phyloP scores from a whole-genome alignment of 1,140 invertebrate genomes.

The Caenorhabditis latens region DNA sequence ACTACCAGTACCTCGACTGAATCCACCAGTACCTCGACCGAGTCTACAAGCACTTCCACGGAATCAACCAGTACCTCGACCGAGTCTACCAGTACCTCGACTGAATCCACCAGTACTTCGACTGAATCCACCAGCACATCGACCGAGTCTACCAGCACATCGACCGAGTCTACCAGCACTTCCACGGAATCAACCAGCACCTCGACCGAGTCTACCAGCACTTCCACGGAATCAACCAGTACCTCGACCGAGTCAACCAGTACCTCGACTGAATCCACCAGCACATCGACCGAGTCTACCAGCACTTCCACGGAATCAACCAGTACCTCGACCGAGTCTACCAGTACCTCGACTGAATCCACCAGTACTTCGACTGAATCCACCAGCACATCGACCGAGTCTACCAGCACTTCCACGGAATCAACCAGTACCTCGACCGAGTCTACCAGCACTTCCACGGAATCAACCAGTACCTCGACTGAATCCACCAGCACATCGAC shows the following conservation, averaged over 20 bases:
- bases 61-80: background rate
- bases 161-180: background rate
- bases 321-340: conserved; percentile 2
- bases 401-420: conserved; percentile 8
- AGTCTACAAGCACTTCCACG: background rate
- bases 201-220: background rate
- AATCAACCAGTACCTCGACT: background rate
- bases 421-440: background rate
- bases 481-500: background rate
- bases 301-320: background rate
- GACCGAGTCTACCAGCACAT: background rate
- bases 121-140: background rate
- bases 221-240: background rate
- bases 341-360: background rate
- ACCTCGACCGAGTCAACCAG: background rate
- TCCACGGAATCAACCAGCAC: background rate
- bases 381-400: background rate
- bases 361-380: background rate
- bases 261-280: background rate
- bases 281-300: background rate
- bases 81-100: background rate
- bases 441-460: background rate
- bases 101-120: background rate
- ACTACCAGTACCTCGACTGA: conserved; percentile 6
- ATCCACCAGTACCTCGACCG: background rate